Evolutionary conservation across 1,140 invertebrate genomes (phyloP).

Genomic region (Eufriesea mexicana): DNA sequence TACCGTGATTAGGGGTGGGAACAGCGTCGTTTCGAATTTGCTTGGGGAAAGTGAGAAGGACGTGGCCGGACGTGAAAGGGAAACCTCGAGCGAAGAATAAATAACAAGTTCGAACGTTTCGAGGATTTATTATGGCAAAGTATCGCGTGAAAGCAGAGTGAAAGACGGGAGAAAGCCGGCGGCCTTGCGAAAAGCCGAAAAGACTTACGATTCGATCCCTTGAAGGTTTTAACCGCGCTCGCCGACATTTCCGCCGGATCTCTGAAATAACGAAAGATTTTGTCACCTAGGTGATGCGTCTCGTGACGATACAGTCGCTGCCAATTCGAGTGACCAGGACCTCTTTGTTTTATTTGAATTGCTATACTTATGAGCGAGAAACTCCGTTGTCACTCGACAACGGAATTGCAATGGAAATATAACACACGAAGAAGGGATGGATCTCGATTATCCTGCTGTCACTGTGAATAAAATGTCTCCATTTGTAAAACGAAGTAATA

Average conservation of each 20-base stretch:
- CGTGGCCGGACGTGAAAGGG: no score
- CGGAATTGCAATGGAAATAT: not conserved
- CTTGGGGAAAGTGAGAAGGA: no score
- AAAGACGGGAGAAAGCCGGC: no score
- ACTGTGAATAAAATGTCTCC: not conserved
- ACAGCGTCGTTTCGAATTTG: not conserved
- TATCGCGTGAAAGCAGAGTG: not conserved
- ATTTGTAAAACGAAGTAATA: not conserved
- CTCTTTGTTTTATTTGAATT: conserved; percentile 13
- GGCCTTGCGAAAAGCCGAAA: not conserved
- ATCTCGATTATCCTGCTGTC: not conserved
- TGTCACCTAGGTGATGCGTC: not conserved
- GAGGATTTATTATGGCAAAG: conserved; percentile 1
- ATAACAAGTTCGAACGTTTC: not conserved
- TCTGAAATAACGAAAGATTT: not conserved
- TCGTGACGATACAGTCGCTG: not conserved
- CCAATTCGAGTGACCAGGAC: not conserved
- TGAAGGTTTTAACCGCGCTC: not conserved
- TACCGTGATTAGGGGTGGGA: not conserved
- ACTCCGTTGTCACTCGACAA: no score
- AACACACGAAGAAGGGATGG: not conserved
- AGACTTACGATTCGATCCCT: not conserved
- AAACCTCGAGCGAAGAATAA: not conserved
- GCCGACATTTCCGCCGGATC: not conserved
- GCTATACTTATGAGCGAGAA: no score